Evolutionary conservation across 2,113 vertebrate genomes (phyloP), one percentile per base, ranked within the genome.

Genomic region (Atlantisia rogersi): DNA sequence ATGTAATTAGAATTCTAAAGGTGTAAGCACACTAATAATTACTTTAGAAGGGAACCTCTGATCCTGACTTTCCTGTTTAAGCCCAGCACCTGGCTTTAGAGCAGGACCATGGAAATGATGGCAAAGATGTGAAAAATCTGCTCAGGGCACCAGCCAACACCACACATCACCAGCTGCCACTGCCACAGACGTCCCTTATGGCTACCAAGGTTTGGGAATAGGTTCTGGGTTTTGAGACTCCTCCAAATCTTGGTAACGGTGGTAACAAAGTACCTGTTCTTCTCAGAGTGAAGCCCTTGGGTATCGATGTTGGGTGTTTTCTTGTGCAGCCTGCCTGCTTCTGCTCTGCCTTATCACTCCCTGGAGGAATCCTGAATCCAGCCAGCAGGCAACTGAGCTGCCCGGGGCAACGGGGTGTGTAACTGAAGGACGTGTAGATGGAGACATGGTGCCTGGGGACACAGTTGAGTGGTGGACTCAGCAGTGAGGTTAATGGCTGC

Each of bases 41-140:
- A 15, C 25, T 80, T 12, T 14, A 52, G 58, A 48, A 48, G 77
- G 32, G 89, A 64, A 50, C 2, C 32, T 60, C 40, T 28, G 65
- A 15, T 5, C 70, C 17, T 19, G 28, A 21, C 24, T 16, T 59
- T 25, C 24, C 21, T 19, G 11, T 32, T 48, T 20, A 53, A 59
- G 12, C 12, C 8, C 0, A 53, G 53, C 37, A 12, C 12, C 15
- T 0, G 0, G 32, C 29, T 62, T 58, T 18, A 63, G 32, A 63
- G 76, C 40, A 63, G 5, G 5, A 28, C n/a, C 1, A 2, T 3
- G n/a, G 60, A 17, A 64, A 56, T 17, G 35, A 18, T 44, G 52
- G 50, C 69, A 69, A 42, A 40, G 0, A 60, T 44, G 56, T 64
- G 11, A 62, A 71, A 86, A 24, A 25, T 2, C 8, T 21, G 59